Evolutionary conservation across 2,113 vertebrate genomes (phyloP).

Genomic region (Sander vitreus): DNA sequence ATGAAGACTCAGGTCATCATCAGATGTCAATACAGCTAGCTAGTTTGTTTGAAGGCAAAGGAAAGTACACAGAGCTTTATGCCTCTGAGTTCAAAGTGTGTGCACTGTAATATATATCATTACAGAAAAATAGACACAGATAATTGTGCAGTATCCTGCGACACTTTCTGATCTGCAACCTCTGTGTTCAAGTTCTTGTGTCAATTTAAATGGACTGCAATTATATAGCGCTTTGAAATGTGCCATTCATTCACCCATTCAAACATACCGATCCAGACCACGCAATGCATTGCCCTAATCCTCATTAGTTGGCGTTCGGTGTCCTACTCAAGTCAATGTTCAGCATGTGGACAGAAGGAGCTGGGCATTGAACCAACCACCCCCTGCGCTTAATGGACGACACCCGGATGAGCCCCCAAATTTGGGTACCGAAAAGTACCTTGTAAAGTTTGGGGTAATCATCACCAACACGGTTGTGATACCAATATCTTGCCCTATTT

Average conservation of each 20-base stretch:
- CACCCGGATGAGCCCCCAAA: neutral
- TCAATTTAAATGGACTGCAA: neutral
- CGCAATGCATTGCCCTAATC: neutral
- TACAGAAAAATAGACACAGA: neutral
- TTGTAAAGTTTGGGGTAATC: too few species aligned
- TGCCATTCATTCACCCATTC: neutral
- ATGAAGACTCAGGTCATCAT: neutral
- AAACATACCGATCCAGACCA: neutral
- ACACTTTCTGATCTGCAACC: too few species aligned
- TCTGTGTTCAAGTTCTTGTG: neutral
- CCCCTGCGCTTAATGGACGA: neutral
- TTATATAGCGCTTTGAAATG: neutral
- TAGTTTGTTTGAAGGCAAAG: neutral
- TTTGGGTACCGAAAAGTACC: neutral
- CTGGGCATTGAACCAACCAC: neutral
- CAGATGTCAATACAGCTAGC: neutral
- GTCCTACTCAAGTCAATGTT: too few species aligned
- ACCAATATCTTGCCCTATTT: too few species aligned
- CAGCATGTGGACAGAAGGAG: too few species aligned
- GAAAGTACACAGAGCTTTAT: neutral
- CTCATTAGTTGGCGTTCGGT: neutral
- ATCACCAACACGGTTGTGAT: too few species aligned
- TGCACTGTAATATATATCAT: neutral
- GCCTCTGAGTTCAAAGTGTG: neutral
- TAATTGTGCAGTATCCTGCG: too few species aligned